These are phyloP conservation scores for Todiramphus saurophagus DNA, from an alignment of 2,113 vertebrate genomes.

Conservation along the genomic window DNA sequence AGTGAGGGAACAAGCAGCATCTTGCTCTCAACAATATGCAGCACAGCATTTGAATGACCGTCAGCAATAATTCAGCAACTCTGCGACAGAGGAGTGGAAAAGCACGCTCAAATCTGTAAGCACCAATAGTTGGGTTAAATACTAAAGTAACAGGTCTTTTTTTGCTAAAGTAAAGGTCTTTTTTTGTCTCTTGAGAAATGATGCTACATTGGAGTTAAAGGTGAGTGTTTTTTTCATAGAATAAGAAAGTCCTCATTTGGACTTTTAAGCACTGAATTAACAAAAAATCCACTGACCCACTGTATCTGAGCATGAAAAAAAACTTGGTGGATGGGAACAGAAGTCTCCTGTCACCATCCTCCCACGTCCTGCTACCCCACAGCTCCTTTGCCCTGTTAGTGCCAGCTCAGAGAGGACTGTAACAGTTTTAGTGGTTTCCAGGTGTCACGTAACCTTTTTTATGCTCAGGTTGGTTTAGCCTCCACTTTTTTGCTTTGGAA, in stretches of 20 bases:
- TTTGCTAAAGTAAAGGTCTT: neutral
- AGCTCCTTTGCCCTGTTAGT: neutral
- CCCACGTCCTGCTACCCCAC: neutral
- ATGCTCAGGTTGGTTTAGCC: neutral
- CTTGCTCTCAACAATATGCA: neutral
- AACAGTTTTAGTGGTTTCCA: neutral
- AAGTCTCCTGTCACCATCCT: neutral
- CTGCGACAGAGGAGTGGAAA: neutral
- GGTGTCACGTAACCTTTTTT: neutral
- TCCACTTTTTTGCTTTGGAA: neutral
- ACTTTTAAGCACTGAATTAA: neutral
- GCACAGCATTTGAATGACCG: neutral
- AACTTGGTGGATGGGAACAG: rapidly evolving
- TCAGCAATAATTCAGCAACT: neutral
- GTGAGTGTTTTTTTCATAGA: neutral
- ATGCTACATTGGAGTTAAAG: neutral
- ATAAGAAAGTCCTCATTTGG: neutral
- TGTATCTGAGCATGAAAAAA: neutral
- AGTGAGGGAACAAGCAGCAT: neutral
- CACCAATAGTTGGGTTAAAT: neutral
- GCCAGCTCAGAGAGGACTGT: neutral
- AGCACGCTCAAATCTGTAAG: neutral
- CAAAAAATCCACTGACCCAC: neutral
- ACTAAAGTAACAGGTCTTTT: neutral
- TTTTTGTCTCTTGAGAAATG: neutral